Percentiles rank a stretch among this genome's conserved stretches.
Evolutionary conservation across 2,888 invertebrate genomes (phyloP).

Genomic region (Troglohyphantes excavatus): DNA sequence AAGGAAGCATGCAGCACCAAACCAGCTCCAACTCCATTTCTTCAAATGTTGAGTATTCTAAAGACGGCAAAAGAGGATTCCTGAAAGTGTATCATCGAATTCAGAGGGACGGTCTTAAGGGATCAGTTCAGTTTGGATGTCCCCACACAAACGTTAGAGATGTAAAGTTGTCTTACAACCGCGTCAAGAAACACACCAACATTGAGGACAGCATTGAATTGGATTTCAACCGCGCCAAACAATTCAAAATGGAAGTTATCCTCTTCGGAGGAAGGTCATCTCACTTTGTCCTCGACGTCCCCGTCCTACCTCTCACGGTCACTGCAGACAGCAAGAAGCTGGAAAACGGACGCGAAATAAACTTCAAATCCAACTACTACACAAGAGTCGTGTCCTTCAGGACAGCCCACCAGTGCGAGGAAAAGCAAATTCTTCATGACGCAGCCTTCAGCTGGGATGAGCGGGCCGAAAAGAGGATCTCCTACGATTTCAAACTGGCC

Average conservation of each 20-base stretch:
- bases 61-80: slow-evolving; percentile 48
- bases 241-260: slow-evolving; percentile 64
- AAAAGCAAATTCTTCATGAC: slow-evolving; percentile 55
- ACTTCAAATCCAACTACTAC: slow-evolving; percentile 48
- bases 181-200: slow-evolving; percentile 44
- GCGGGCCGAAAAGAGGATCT: slow-evolving; percentile 41
- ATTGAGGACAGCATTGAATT: slow-evolving; percentile 57
- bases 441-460: slow-evolving; percentile 76
- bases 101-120: slow-evolving; percentile 32
- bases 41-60: slow-evolving; percentile 37
- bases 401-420: slow-evolving; percentile 51
- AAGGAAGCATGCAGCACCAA: slow-evolving; percentile 47
- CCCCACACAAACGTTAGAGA: slow-evolving; percentile 52
- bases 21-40: slow-evolving; percentile 31
- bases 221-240: slow-evolving; percentile 59
- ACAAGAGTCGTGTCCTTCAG: slow-evolving; percentile 58
- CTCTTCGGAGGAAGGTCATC: slow-evolving; percentile 45
- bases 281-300: slow-evolving; percentile 59
- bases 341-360: slow-evolving; percentile 52
- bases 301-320: slow-evolving; percentile 53
- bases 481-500: slow-evolving; percentile 69
- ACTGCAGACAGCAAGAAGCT: slow-evolving; percentile 49
- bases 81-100: slow-evolving; percentile 45
- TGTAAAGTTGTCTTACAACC: slow-evolving; percentile 50
- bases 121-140: slow-evolving; percentile 43